Base-by-base conservation (phyloP, 1,140 invertebrate genomes). In the Epicauta chinensis region DNA sequence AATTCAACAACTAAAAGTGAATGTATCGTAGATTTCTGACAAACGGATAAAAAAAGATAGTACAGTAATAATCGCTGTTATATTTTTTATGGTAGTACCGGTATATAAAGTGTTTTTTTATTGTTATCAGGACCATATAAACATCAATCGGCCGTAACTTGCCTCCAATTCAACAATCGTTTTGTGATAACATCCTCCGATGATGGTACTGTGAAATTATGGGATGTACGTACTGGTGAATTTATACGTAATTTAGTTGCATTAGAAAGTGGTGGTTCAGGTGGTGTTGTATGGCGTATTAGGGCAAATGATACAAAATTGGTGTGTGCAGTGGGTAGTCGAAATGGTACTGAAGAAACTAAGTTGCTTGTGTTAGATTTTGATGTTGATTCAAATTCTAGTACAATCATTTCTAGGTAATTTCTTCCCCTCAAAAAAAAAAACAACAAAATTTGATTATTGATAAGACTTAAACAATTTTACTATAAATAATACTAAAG, bases 171-270 rank as follows among this genome's bases (percentile, higher is more conserved):
- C 62, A 96, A 97, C 73, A 91, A 88, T 67, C 89, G 92, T 60
- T 97, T 98, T 82, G 94, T 99, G 48, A 95, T 98, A 56, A 98
- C 95, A n/a, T 98, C 95, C 14, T 97, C 93, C 2, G 95, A 98
- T 67, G 97, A 99, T 75, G 97, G 97, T 16, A 99, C 95, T 11
- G 97, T 99, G 1, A 99, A 99, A 73, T 76, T 99, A 14, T 99
- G 97, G 97, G 94, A 98, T 75, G 83, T 98, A 30, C 88, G 89
- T 71, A 97, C 92, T 45, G 88, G 89, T 58, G 91, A 94, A 64
- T 98, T 97, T 72, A 90, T 99, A 63, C 80, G 96, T 41, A 96
- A 99, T 75, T 78, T 99, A 30, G 91, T 99, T 13, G 82, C 91
- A 6, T 73, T 99, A 39, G 86, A 89, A 37, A 95, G 91, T 59